Conservation (phyloP, 2,797 vertebrate genomes). For the Astyanax mexicanus region DNA sequence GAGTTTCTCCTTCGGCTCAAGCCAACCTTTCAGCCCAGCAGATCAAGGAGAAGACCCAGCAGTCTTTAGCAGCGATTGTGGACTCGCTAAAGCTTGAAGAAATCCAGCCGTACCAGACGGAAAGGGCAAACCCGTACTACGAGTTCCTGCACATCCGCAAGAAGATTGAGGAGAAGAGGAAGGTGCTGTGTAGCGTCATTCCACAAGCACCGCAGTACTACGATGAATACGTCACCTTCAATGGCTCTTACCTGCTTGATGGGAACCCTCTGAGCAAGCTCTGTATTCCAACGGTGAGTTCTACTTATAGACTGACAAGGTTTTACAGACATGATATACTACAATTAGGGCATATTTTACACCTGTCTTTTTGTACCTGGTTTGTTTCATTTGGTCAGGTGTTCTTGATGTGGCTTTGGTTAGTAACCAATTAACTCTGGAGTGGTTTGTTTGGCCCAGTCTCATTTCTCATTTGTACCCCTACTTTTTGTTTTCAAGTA, state of each 20-base stretch:
- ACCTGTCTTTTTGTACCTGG: no score
- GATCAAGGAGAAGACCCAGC: constrained; percentile 91
- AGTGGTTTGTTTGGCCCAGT: no score
- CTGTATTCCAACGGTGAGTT: constrained; percentile 97
- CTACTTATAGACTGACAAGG: no score
- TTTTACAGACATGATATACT: no score
- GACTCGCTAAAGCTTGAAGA: constrained; percentile 97
- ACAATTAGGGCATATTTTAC: no score
- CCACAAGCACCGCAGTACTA: constrained; percentile 99
- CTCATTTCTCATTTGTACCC: no score
- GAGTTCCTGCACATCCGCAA: constrained; percentile 97
- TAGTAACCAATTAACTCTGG: no score
- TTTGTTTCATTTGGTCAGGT: no score
- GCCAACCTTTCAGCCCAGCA: constrained; percentile 80
- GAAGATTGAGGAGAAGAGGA: constrained; percentile 98
- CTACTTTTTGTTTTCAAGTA: no score
- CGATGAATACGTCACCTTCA: constrained; percentile 98
- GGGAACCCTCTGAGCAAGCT: constrained; percentile 99
- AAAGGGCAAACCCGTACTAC: constrained; percentile 97
- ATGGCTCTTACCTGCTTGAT: constrained; percentile 96
- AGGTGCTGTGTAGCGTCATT: constrained; percentile 94
- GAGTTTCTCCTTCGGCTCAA: constrained; percentile 82
- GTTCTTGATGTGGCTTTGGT: no score
- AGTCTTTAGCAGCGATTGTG: constrained; percentile 93
- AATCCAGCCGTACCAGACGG: constrained; percentile 96